A percentile compares a stretch with the other conserved stretches of the same genome.
These are phyloP conservation scores for Eupeodes latifasciatus DNA, from an alignment of 2,888 invertebrate species.

Conservation along the genomic window DNA sequence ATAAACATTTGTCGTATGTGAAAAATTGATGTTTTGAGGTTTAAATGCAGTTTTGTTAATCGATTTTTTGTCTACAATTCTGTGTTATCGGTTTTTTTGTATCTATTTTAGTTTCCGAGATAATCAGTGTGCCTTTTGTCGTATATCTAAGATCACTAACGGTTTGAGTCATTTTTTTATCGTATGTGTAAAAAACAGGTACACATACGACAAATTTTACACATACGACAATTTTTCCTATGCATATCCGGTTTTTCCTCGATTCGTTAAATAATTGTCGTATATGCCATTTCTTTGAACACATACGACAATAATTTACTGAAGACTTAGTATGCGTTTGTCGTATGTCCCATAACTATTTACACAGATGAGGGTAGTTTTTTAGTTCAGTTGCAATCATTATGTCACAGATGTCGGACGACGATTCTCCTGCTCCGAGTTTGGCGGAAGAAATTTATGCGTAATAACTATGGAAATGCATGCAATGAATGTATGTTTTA, in stretches of 20 bases:
- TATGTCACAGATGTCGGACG: neutral
- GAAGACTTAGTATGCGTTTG: too few relatives aligned
- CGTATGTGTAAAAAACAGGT: neutral
- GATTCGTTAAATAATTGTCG: neutral
- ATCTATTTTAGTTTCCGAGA: too few relatives aligned
- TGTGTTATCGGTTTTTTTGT: too few relatives aligned
- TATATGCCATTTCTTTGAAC: too few relatives aligned
- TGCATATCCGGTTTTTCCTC: neutral
- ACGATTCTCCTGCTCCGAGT: neutral
- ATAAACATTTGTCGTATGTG: too few relatives aligned
- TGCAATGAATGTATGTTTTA: neutral
- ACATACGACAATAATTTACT: too few relatives aligned
- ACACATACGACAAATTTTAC: neutral
- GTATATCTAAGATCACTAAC: too few relatives aligned
- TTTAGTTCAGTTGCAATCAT: neutral
- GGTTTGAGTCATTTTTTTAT: neutral
- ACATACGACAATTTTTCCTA: conserved; percentile 6
- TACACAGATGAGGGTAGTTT: neutral
- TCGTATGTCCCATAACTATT: neutral
- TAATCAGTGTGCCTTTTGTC: too few relatives aligned
- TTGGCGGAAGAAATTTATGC: neutral
- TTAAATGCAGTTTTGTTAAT: too few relatives aligned
- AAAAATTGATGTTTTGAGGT: too few relatives aligned
- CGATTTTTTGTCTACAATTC: too few relatives aligned
- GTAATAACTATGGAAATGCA: neutral